These are phyloP conservation scores for Anastrepha obliqua DNA, from an alignment of 1,140 invertebrate genomes.

Conservation along the genomic window DNA sequence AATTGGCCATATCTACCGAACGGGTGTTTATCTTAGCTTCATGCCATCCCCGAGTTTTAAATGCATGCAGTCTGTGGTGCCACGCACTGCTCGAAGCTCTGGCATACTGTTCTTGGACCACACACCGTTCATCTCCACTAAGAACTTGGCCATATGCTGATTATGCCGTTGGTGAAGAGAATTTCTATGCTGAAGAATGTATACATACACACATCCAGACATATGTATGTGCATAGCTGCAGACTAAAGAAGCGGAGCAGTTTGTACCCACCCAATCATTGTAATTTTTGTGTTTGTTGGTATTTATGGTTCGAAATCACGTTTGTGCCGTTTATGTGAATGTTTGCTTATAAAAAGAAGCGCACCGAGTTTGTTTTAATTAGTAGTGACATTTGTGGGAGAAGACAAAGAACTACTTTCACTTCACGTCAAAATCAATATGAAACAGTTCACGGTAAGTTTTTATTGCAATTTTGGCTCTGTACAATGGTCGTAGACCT, in stretches of 20 bases:
- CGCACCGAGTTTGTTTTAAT: conserved; percentile 23
- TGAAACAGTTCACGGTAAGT: conserved; percentile 44
- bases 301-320: conserved; percentile 22
- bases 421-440: background rate
- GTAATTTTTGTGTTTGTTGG: background rate
- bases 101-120: background rate
- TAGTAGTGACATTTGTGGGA: conserved; percentile 36
- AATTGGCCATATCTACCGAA: background rate
- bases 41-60: conserved; percentile 5
- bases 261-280: background rate
- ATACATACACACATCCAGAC: background rate
- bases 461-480: background rate
- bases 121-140: background rate
- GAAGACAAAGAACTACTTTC: conserved; percentile 2
- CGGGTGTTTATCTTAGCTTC: conserved; percentile 24
- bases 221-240: background rate
- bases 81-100: background rate
- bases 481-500: background rate
- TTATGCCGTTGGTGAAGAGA: background rate
- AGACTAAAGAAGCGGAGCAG: background rate
- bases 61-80: background rate
- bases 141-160: background rate
- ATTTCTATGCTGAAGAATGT: no score
- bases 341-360: conserved; percentile 45
- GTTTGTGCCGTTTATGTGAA: background rate